Percentiles rank a stretch among this genome's conserved stretches.
Conservation (phyloP, 1,140 invertebrate species). For the Neelides sp. region DNA sequence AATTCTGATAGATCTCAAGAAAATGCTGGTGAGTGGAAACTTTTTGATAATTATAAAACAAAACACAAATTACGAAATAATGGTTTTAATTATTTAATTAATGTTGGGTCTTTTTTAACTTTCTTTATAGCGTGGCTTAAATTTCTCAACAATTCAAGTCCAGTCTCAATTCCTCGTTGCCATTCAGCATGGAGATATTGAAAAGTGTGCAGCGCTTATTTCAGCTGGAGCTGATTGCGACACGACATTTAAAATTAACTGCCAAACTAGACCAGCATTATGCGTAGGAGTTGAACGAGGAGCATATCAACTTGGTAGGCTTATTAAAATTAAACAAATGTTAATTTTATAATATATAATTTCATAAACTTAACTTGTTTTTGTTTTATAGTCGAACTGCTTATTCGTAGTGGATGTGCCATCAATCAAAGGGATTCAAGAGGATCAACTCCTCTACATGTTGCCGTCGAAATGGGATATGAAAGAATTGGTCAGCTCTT, state of each 20-base stretch:
- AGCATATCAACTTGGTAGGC: conserved; percentile 14
- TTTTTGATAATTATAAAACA: not conserved
- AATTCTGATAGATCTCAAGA: no score
- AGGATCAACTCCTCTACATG: conserved; percentile 20
- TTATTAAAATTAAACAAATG: not conserved
- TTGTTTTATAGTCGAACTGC: conserved; percentile 15
- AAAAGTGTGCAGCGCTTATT: conserved; percentile 14
- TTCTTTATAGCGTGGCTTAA: conserved; percentile 5
- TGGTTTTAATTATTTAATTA: no score
- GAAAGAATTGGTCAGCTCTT: conserved; percentile 15
- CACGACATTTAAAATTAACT: conserved; percentile 24
- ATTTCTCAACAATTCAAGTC: conserved; percentile 18
- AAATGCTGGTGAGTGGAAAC: no score
- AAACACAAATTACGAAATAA: no score
- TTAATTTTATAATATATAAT: not conserved
- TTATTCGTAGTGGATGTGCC: conserved; percentile 17
- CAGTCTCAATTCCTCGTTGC: conserved; percentile 18
- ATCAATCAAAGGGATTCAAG: conserved; percentile 21
- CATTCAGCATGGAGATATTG: conserved; percentile 21
- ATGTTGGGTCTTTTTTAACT: no score
- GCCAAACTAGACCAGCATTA: conserved; percentile 14
- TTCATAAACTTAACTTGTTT: not conserved
- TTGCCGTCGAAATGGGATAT: conserved; percentile 25
- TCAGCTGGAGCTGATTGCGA: conserved; percentile 22
- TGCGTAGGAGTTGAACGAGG: conserved; percentile 22